These are phyloP conservation scores for Creontiades dilutus DNA, from an alignment of 2,888 invertebrate genomes.

Conservation along the genomic window DNA sequence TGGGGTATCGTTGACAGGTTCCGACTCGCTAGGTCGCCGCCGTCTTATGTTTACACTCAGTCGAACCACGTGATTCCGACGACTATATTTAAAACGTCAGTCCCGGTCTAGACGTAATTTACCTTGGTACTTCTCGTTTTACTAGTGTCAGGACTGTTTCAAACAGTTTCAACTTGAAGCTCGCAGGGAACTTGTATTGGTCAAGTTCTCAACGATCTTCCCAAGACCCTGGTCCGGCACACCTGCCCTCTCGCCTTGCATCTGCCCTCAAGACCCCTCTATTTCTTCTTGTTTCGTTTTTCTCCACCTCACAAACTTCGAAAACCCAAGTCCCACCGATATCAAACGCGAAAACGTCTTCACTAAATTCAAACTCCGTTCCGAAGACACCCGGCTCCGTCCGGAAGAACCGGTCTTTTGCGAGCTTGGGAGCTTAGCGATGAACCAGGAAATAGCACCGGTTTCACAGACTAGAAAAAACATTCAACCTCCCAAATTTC, in stretches of 20 bases:
- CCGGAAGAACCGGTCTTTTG: conserved; percentile 58
- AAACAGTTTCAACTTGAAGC: background rate
- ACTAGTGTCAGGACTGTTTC: no score
- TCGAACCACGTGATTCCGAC: conserved; percentile 46
- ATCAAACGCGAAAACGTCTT: conserved; percentile 29
- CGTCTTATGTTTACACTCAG: conserved; percentile 47
- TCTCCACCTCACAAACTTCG: background rate
- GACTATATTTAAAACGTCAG: conserved; percentile 4
- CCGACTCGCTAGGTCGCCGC: conserved; percentile 49
- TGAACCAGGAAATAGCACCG: conserved; percentile 42
- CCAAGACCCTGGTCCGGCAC: conserved; percentile 57
- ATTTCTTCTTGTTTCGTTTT: background rate
- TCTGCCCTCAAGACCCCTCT: conserved; percentile 59
- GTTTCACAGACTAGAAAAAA: conserved; percentile 14
- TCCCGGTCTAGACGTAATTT: background rate
- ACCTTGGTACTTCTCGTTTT: no score
- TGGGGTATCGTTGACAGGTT: conserved; percentile 57
- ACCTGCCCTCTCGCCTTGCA: conserved; percentile 62
- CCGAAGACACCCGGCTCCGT: background rate
- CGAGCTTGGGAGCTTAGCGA: background rate
- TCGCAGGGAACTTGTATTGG: background rate
- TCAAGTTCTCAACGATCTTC: background rate
- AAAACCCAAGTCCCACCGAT: background rate
- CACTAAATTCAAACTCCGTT: background rate
- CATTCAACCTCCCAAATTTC: no score